Percentiles rank a stretch among this genome's conserved stretches.
Evolutionary conservation across 2,113 vertebrate genomes (phyloP).

Genomic region (Antechinus flavipes): DNA sequence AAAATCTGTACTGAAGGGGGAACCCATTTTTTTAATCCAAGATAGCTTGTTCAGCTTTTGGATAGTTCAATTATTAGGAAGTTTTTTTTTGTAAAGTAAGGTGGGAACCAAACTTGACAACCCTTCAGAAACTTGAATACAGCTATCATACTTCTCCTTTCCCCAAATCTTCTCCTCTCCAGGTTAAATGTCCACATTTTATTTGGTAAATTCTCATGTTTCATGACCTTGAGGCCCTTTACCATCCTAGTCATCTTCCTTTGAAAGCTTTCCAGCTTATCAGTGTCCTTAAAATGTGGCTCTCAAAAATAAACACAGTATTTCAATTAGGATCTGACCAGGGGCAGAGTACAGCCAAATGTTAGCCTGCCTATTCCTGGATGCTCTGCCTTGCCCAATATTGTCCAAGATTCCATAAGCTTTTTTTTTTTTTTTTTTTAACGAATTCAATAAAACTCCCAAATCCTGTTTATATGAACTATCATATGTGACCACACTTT

Average conservation of each 20-base stretch:
- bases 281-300: neutral
- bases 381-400: neutral
- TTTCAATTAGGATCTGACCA: neutral
- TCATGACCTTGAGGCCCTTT: neutral
- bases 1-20: too few relatives aligned
- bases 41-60: neutral
- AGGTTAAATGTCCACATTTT: neutral
- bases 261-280: neutral
- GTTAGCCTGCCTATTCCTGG: neutral
- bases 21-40: neutral
- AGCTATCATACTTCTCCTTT: neutral
- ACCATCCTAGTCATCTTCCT: neutral
- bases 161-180: neutral
- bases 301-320: neutral
- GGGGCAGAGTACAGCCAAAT: neutral
- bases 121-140: neutral
- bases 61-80: neutral
- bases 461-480: neutral
- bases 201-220: neutral
- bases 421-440: neutral
- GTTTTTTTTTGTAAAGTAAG: neutral
- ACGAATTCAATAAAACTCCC: neutral
- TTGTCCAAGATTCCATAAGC: neutral
- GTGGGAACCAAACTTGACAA: neutral
- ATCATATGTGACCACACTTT: neutral